Evolutionary conservation across 2,888 invertebrate species (phyloP), one percentile per base, ranked within the genome.

Genomic region (Sthenelais limicola): DNA sequence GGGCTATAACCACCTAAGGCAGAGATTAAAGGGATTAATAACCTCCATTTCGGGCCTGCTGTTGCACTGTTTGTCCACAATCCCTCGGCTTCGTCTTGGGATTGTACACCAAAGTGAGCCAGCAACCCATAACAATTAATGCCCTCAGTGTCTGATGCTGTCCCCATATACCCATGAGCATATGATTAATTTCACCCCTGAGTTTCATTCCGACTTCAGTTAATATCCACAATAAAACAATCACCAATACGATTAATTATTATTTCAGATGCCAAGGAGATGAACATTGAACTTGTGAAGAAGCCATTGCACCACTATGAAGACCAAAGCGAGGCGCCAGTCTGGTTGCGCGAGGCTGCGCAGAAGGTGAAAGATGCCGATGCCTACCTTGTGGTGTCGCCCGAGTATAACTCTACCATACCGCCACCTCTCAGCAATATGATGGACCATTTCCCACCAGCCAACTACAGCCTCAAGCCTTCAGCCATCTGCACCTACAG

Each of bases 371-470:
- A 56, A 18, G n/a, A 66, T 5, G 87, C 89, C 21, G 88, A 89
- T 79, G 89, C 84, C 2, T 88, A 82, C 73, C 80, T 89, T 18
- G 79, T 89, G 21, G 81, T 89, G 24, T 84, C 87, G 3, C 87
- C 88, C 68, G 85, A 85, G 74, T 85, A 85, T 74, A 89, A 89
- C 78, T 84, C 85, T 79, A 82, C 82, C 52, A 82, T 89, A 35
- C 88, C 89, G 0, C 88, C 89, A 15, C 89, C 88, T 0, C 83
- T 90, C 21, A 73, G 83, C 48, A 88, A 88, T 77, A 80, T 89
- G 82, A 56, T 89, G 77, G 86, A 88, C 79, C 87, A 89, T 76
- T 89, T 90, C 72, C 84, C 88, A 3, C 84, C 85, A 2, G 80
- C 83, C 18, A 80, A 84, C 51, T 89, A 80, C 76, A 76, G 83